phyloP scores from a whole-genome alignment of 2,888 invertebrate species.

The Ophioninae sp. region DNA sequence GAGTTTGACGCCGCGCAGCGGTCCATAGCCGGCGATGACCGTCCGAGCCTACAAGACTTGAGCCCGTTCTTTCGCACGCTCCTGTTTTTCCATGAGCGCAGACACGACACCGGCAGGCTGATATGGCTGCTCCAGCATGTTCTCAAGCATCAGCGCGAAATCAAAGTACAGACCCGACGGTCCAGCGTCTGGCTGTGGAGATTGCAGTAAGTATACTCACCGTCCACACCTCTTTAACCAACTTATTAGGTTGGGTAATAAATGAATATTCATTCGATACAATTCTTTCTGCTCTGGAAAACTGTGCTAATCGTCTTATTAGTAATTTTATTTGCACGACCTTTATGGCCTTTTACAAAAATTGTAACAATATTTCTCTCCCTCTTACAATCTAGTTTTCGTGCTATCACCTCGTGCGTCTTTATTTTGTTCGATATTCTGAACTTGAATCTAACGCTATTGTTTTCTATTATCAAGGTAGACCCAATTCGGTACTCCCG shows the following conservation, averaged over 20 bases:
- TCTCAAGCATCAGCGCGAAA: slow-evolving; percentile 78
- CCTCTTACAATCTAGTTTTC: too few species aligned
- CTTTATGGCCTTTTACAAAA: too few species aligned
- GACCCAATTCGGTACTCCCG: neutral
- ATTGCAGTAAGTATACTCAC: slow-evolving; percentile 71
- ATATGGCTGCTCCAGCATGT: slow-evolving; percentile 80
- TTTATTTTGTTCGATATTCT: too few species aligned
- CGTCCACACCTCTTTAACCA: too few species aligned
- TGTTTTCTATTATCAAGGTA: too few species aligned
- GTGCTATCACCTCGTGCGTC: too few species aligned
- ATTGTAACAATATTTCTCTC: too few species aligned
- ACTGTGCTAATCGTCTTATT: too few species aligned
- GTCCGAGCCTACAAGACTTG: slow-evolving; percentile 81
- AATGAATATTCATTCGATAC: too few species aligned
- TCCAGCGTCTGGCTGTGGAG: slow-evolving; percentile 81
- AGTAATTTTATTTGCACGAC: too few species aligned
- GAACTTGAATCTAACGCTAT: too few species aligned
- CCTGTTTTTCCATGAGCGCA: slow-evolving; percentile 89
- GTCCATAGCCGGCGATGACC: slow-evolving; percentile 77
- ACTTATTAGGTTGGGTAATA: neutral
- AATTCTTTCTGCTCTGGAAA: too few species aligned
- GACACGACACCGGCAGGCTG: slow-evolving; percentile 86
- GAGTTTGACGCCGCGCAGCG: slow-evolving; percentile 86
- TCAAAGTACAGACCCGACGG: slow-evolving; percentile 74
- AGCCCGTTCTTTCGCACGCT: slow-evolving; percentile 85